A percentile compares a stretch with the other conserved stretches of the same genome.
These are phyloP conservation scores for Diorhabda elongata DNA, from an alignment of 1,140 invertebrate genomes.

Conservation along the genomic window DNA sequence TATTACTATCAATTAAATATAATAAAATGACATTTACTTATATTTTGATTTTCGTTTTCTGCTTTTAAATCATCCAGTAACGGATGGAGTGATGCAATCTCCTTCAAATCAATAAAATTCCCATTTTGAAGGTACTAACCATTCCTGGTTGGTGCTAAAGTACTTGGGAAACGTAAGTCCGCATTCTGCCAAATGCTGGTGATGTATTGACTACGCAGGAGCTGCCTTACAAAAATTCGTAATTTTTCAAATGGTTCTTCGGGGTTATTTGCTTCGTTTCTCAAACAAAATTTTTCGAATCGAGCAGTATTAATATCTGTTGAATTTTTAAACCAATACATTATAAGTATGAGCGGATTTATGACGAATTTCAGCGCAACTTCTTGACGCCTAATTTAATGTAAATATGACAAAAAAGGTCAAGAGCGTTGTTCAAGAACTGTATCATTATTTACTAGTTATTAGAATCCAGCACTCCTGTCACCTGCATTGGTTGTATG, in stretches of 20 bases:
- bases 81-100: not conserved
- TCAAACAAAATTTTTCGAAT: no score
- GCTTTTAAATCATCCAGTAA: not conserved
- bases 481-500: conserved; percentile 35
- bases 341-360: no score
- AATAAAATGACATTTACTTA: no score
- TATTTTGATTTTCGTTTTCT: conserved; percentile 4
- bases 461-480: conserved; percentile 32
- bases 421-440: not conserved
- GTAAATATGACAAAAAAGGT: no score
- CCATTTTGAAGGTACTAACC: conserved; percentile 1
- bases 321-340: no score
- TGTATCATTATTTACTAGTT: conserved; percentile 20
- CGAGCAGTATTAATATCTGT: no score
- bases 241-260: no score
- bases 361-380: no score
- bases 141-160: conserved; percentile 9
- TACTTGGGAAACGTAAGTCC: conserved; percentile 9
- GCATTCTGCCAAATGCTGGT: conserved; percentile 15
- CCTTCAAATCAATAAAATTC: conserved; percentile 12
- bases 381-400: no score
- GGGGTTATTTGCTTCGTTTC: no score
- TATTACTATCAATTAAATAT: no score
- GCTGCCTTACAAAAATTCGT: not conserved
- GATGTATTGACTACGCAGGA: conserved; percentile 13